Evolutionary conservation across 2,888 invertebrate species (phyloP).

Genomic region (Nasonovia ribisnigri): DNA sequence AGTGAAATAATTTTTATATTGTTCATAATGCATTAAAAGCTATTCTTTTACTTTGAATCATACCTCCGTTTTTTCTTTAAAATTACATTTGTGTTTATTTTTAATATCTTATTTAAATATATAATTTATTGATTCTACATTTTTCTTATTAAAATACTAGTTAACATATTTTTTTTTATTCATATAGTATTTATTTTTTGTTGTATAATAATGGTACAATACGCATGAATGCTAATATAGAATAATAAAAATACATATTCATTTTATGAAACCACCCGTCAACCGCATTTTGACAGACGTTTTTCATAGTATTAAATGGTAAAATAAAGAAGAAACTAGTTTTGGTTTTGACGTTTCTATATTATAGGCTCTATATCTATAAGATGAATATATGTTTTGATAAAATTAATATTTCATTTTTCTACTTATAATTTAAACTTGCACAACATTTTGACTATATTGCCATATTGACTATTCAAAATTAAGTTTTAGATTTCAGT

Average conservation of each 20-base stretch:
- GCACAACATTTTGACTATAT: neutral
- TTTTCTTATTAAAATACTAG: neutral
- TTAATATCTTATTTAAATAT: neutral
- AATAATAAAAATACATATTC: neutral
- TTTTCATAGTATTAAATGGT: neutral
- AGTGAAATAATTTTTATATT: neutral
- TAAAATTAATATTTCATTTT: neutral
- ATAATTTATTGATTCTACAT: neutral
- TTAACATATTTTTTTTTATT: neutral
- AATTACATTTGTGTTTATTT: neutral
- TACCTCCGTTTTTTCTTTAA: neutral
- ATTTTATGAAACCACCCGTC: neutral
- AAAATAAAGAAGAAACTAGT: neutral
- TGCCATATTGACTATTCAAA: neutral
- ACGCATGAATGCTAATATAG: neutral
- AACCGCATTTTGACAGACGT: neutral
- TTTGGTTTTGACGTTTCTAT: neutral
- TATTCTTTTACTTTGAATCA: neutral
- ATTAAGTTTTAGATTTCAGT: neutral
- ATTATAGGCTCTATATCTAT: neutral
- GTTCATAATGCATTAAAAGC: neutral
- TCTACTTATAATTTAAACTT: neutral
- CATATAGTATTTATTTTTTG: too few relatives aligned
- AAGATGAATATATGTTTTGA: neutral
- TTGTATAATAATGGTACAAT: neutral